Conservation (phyloP, 2,797 vertebrate species). For the Leuciscus waleckii region DNA sequence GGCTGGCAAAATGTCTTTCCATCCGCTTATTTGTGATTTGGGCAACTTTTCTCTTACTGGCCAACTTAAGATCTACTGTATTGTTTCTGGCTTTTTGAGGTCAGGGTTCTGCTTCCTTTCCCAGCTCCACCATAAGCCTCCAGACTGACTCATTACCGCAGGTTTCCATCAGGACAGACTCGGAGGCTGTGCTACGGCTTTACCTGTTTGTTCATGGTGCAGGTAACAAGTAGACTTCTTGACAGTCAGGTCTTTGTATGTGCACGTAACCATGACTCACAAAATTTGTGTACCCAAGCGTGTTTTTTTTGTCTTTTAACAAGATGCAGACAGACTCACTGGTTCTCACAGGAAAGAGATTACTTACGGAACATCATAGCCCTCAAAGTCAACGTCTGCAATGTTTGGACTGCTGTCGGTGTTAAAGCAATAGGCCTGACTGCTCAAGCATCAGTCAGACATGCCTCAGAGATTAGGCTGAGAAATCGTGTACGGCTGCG, state of each 20-base stretch:
- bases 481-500: conserved; percentile 2
- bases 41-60: background rate
- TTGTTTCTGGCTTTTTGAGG: conserved; percentile 61
- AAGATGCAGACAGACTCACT: conserved; percentile 74
- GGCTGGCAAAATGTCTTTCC: conserved; percentile 28
- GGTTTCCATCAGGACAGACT: conserved; percentile 16
- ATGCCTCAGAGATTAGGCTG: conserved; percentile 48
- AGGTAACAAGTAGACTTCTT: conserved; percentile 24
- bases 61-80: conserved; percentile 18
- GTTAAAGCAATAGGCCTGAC: conserved; percentile 45
- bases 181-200: background rate
- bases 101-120: conserved; percentile 50
- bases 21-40: conserved; percentile 29
- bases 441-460: conserved; percentile 46
- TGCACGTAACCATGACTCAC: conserved; percentile 23
- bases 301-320: conserved; percentile 65
- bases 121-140: conserved; percentile 34
- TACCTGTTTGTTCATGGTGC: conserved; percentile 27
- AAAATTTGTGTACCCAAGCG: background rate
- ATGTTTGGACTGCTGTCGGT: conserved; percentile 46
- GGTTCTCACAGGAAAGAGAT: conserved; percentile 78
- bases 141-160: conserved; percentile 37
- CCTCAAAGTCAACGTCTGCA: conserved; percentile 70
- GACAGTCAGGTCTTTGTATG: conserved; percentile 28
- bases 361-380: conserved; percentile 68